phyloP scores from a whole-genome alignment of 1,140 invertebrate genomes.

The Panagrolaimus sp. region DNA sequence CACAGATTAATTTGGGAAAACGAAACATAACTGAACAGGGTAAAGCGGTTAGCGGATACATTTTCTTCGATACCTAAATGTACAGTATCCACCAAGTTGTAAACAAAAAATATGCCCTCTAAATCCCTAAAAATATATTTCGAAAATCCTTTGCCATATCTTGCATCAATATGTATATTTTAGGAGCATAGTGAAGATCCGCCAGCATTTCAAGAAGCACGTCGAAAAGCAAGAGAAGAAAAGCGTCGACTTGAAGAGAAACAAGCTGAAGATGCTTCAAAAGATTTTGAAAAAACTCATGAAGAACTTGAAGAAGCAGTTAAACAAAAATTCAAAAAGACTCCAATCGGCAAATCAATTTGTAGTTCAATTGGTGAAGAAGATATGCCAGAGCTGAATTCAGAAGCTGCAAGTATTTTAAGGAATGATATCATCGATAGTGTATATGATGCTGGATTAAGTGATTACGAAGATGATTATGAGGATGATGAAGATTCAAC shows the following conservation, averaged over 20 bases:
- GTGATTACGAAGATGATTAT: conserved; percentile 18
- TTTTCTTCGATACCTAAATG: too few relatives aligned
- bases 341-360: conserved; percentile 47
- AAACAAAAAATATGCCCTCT: not conserved
- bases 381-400: conserved; percentile 33
- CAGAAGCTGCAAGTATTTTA: conserved; percentile 27
- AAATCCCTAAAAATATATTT: conserved; percentile 17
- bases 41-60: too few relatives aligned
- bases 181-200: conserved; percentile 57
- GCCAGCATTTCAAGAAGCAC: conserved; percentile 51
- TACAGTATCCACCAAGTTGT: too few relatives aligned
- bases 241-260: conserved; percentile 44
- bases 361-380: conserved; percentile 24
- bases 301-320: conserved; percentile 49
- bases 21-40: too few relatives aligned
- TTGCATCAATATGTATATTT: conserved; percentile 18
- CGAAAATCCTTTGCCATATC: conserved; percentile 11
- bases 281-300: conserved; percentile 48
- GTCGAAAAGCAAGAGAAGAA: conserved; percentile 29
- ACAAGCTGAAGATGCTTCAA: conserved; percentile 39
- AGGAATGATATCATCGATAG: conserved; percentile 43
- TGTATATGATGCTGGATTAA: conserved; percentile 39
- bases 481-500: conserved; percentile 29
- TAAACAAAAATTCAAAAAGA: conserved; percentile 48
- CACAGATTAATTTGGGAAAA: too few relatives aligned